Evolutionary conservation across 2,888 invertebrate species (phyloP), one percentile per base, ranked within the genome.

Genomic region (Meliscaeva auricollis): DNA sequence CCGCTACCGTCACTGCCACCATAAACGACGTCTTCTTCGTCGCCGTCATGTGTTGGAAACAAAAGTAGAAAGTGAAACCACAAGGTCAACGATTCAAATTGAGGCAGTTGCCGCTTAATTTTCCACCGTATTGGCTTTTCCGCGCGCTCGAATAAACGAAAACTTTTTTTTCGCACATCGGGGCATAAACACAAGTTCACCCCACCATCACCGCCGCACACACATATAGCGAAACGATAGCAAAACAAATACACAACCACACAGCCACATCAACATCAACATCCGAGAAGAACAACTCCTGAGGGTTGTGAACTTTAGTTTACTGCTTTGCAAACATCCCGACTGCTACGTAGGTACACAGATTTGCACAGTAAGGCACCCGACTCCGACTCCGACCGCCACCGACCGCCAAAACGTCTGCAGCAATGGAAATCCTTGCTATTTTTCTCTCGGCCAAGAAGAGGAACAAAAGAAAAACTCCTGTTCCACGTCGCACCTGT

Each of bases 401-500:
- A 32, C 13, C 64, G 17, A 17, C 17, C 69, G 56, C 58, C 70
- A 58, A 69, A 22, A 13, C 64, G 64, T 13, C 56, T 52, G 35
- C 58, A 73, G 72, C 22, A 69, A 73, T 76, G 81, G 68, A 76
- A 76, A 81, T 81, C 81, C 85, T 81, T 77, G 81, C 62, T 38
- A 77, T 58, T 38, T 54, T 64, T 64, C 72, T 81, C 62, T 80
- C 80, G 80, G 75, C 84, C 84, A 84, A 80, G 75, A 84, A 75
- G 81, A 73, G 52, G 81, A 85, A 85, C 85, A 85, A 85, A 73
- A 85, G 85, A 81, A 81, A 85, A 81, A 85, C 73, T 85, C 77
- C 85, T 81, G 81, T 85, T 85, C 64, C 81, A 81, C 85, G 85
- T 85, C 88, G 88, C 91, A 89, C 89, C 89, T 89, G 89, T 89